These are phyloP conservation scores for Arbacia lixula DNA, from an alignment of 53 echinoderm and acorn worm genomes.

Conservation along the genomic window DNA sequence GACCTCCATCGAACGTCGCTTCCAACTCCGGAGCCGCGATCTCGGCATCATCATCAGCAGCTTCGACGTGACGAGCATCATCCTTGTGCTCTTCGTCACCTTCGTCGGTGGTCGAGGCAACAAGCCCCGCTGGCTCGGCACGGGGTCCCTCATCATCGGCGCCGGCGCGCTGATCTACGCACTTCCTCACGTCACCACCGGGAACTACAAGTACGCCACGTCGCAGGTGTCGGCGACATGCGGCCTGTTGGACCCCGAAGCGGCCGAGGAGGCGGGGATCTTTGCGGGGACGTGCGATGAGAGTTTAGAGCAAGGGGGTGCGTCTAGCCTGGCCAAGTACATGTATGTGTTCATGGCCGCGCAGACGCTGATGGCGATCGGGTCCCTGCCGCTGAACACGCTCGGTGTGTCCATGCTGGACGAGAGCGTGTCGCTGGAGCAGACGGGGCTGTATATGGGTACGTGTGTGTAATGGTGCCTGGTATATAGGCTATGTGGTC, in stretches of 20 bases:
- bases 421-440: slow-evolving; percentile 78
- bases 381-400: slow-evolving; percentile 72
- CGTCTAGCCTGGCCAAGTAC: slow-evolving; percentile 69
- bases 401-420: slow-evolving; percentile 82
- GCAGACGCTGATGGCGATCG: slow-evolving; percentile 72
- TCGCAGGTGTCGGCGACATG: slow-evolving; percentile 52
- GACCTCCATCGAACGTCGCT: slow-evolving; percentile 84
- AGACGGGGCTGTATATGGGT: slow-evolving; percentile 82
- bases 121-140: slow-evolving; percentile 78
- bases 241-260: not conserved
- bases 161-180: slow-evolving; percentile 72
- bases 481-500: too few species aligned
- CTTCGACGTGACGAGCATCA: slow-evolving; percentile 69
- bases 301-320: not conserved
- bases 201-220: slow-evolving; percentile 54
- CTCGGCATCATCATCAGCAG: slow-evolving; percentile 79
- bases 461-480: too few species aligned
- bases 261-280: not conserved
- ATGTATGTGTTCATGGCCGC: slow-evolving; percentile 79
- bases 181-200: slow-evolving; percentile 80
- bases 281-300: slow-evolving; percentile 9
- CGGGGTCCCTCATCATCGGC: slow-evolving; percentile 70
- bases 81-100: slow-evolving; percentile 81
- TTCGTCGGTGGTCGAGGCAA: slow-evolving; percentile 82
- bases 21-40: slow-evolving; percentile 76